Base-by-base conservation (phyloP, 2,797 vertebrate genomes). In the Gambusia yucatana region DNA sequence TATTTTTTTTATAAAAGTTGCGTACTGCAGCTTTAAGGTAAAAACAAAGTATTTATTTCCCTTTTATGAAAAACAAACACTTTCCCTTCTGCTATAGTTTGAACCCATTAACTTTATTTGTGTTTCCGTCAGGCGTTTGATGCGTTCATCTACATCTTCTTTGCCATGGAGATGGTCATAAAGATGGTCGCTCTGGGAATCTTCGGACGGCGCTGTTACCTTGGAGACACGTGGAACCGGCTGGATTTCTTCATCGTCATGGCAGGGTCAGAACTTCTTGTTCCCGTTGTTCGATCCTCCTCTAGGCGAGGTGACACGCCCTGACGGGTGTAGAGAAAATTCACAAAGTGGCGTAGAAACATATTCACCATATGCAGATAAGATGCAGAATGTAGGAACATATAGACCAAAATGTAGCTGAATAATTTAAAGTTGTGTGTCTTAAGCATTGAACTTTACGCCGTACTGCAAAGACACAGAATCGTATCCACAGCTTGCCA, bases 181-280 rank as follows among this genome's bases (percentile, higher is more conserved):
- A 99, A 99, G 94, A 99, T 99, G 97, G 94, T 99, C 73, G 98
- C 98, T 70, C 88, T 99, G 90, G 98, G 98, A n/a, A 98, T 99
- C 85, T 98, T 99, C 36, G 98, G 98, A 25, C 97, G 95, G 59
- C 97, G 97, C 77, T 97, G 97, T 94, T 99, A 99, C 93, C 97
- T 99, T 9, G 98, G 98, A n/a, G 98, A 99, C 93, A 99, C 98
- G 0, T 99, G 98, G 98, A 99, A 99, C 90, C 95, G 98, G 5
- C 93, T 99, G 94, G 98, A 99, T 82, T 99, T 99, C 95, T 99
- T 99, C 83, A 99, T 99, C 63, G 98, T 99, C 84, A 98, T 98
- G 97, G 97, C 98, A 43, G 98, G 98, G 98, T 99, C 95, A 93
- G 97, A 92, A 44, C 2, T 41, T 73, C 43, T 4, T 17, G 1